Evolutionary conservation across 2,888 invertebrate genomes (phyloP).

Genomic region (Zaprionus bogoriensis): DNA sequence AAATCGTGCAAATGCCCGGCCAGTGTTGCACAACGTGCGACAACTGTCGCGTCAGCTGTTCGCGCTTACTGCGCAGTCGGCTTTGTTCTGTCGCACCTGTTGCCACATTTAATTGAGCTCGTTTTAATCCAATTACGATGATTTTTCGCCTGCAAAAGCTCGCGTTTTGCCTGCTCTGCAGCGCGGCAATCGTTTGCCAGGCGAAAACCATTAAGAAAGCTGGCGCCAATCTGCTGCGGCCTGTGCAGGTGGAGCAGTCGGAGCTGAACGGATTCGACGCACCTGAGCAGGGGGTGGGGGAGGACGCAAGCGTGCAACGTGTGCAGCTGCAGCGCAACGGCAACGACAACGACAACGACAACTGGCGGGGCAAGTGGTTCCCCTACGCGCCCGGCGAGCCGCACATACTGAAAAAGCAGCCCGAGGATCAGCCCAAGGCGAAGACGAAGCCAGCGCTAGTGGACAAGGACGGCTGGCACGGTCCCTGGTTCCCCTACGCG

Average conservation of each 20-base stretch:
- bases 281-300: conserved; percentile 39
- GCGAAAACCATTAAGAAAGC: conserved; percentile 66
- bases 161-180: conserved; percentile 24
- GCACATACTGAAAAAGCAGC: conserved; percentile 24
- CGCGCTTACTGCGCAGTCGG: conserved; percentile 45
- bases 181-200: conserved; percentile 7
- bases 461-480: conserved; percentile 34
- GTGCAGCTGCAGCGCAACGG: conserved; percentile 5
- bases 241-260: conserved; percentile 32
- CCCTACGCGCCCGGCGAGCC: conserved; percentile 62
- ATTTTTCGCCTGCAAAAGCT: conserved; percentile 12
- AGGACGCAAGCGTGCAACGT: conserved; percentile 39
- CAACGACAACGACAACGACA: neutral
- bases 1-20: neutral
- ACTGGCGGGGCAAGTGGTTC: conserved; percentile 69
- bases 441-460: neutral
- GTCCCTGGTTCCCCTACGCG: conserved; percentile 69
- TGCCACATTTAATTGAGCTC: conserved; percentile 33
- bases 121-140: conserved; percentile 46
- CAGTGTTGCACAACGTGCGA: conserved; percentile 32
- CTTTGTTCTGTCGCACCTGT: conserved; percentile 46
- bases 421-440: neutral
- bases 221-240: conserved; percentile 69
- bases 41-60: conserved; percentile 45
- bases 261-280: conserved; percentile 52